A percentile compares a stretch with the other conserved stretches of the same genome.
These are phyloP conservation scores for Zaprionus capensis DNA, from an alignment of 1,140 invertebrate genomes.

Conservation along the genomic window DNA sequence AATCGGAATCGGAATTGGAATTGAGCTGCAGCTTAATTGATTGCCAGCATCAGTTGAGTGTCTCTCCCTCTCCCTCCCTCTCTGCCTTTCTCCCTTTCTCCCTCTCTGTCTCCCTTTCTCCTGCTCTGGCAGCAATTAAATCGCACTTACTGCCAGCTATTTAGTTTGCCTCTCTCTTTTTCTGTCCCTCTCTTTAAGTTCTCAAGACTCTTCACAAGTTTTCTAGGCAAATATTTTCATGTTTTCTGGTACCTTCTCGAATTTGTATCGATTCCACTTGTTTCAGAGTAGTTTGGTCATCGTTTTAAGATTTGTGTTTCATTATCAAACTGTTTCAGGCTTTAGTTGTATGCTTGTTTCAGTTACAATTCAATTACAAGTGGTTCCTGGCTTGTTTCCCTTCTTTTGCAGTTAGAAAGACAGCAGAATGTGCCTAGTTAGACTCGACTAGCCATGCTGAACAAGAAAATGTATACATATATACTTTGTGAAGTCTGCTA, in stretches of 20 bases:
- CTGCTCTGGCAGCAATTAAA: slow-evolving; percentile 2
- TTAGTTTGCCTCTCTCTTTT: background rate
- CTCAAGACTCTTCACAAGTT: background rate
- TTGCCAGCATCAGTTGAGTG: slow-evolving; percentile 29
- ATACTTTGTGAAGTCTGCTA: too few relatives aligned
- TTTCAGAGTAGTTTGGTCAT: too few relatives aligned
- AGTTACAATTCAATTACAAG: too few relatives aligned
- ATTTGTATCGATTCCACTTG: too few relatives aligned
- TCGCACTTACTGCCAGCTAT: background rate
- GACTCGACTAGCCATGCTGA: too few relatives aligned
- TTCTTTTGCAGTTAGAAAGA: too few relatives aligned
- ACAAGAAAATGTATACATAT: too few relatives aligned
- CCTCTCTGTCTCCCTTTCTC: background rate
- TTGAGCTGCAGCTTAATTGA: slow-evolving; percentile 67
- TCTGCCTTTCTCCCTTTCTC: background rate
- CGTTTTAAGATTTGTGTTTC: background rate
- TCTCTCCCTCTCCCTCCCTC: background rate
- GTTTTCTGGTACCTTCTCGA: background rate
- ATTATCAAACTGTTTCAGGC: background rate
- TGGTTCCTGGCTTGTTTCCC: too few relatives aligned
- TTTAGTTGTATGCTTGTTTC: too few relatives aligned
- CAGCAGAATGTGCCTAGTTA: too few relatives aligned
- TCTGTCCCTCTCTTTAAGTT: background rate
- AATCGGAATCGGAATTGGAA: slow-evolving; percentile 50
- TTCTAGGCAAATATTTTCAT: background rate